Conservation (phyloP, 2,113 vertebrate species). For the Sclerurus mexicanus region DNA sequence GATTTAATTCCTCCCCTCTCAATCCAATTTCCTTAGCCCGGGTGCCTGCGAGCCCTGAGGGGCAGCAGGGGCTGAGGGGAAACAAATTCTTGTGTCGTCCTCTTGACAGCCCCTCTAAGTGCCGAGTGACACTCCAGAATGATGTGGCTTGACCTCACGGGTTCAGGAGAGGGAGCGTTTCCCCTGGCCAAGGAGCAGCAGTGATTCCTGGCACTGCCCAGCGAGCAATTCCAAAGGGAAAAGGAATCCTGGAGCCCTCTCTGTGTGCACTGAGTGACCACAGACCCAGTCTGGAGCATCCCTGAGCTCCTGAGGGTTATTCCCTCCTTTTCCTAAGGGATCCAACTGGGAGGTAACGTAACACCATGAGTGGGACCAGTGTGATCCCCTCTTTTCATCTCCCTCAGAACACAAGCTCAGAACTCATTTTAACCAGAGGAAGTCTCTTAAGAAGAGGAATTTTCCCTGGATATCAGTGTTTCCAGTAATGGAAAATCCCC, state of each 20-base stretch:
- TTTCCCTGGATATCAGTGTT: background rate
- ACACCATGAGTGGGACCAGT: background rate
- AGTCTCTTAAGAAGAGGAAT: background rate
- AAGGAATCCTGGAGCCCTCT: background rate
- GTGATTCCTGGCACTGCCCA: background rate
- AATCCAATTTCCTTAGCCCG: background rate
- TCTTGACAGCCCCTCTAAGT: slow-evolving; percentile 15
- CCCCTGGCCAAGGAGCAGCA: slow-evolving; percentile 10
- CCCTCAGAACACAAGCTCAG: background rate
- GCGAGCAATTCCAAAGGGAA: background rate
- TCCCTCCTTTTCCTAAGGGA: background rate
- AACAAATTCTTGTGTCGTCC: slow-evolving; percentile 56
- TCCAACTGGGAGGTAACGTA: background rate
- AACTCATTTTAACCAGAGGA: background rate
- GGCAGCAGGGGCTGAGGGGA: background rate
- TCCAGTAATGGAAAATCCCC: background rate
- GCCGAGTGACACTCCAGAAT: background rate
- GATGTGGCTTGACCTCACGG: background rate
- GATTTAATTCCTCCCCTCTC: background rate
- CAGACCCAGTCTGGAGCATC: background rate
- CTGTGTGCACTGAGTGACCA: background rate
- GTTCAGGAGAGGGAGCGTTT: slow-evolving; percentile 3
- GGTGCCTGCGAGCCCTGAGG: background rate
- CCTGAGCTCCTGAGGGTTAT: background rate
- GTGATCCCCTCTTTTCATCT: background rate